phyloP scores from a whole-genome alignment of 2,888 invertebrate genomes.

The Drosophila rubida region DNA sequence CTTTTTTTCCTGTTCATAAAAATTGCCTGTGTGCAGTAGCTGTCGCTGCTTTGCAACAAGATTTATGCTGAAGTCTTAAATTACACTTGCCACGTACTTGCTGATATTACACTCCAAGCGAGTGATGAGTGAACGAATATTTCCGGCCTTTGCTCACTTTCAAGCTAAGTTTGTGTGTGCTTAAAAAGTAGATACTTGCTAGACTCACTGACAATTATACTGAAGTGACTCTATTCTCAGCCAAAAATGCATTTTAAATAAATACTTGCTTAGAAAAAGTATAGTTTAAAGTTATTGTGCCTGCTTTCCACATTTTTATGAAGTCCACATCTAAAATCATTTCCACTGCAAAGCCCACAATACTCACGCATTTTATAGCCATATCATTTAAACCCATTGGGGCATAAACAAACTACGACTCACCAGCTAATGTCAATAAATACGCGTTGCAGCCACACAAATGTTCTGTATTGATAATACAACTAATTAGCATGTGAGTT shows the following conservation, averaged over 20 bases:
- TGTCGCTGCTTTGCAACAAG: slow-evolving; percentile 40
- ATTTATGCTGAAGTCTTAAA: slow-evolving; percentile 71
- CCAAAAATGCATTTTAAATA: no score
- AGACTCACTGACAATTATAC: not conserved
- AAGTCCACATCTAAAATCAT: not conserved
- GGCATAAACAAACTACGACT: slow-evolving; percentile 35
- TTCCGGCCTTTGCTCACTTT: slow-evolving; percentile 3
- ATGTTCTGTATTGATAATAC: slow-evolving; percentile 61
- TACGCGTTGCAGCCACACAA: slow-evolving; percentile 33
- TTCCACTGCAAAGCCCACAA: slow-evolving; percentile 29
- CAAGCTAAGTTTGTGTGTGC: not conserved
- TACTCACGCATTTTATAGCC: slow-evolving; percentile 23
- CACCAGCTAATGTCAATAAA: slow-evolving; percentile 62
- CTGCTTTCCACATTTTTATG: not conserved
- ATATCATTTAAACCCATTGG: slow-evolving; percentile 35
- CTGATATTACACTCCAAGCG: slow-evolving; percentile 69
- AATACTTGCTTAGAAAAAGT: no score
- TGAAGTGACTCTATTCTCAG: no score
- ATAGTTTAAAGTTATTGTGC: no score
- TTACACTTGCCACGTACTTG: slow-evolving; percentile 65
- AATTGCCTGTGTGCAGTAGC: slow-evolving; percentile 32
- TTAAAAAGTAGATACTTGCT: not conserved
- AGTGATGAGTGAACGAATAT: slow-evolving; percentile 33
- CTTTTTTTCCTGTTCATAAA: slow-evolving; percentile 4
- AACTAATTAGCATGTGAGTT: slow-evolving; percentile 77